phyloP scores from a whole-genome alignment of 2,113 vertebrate species.

The Seriola dumerili region DNA sequence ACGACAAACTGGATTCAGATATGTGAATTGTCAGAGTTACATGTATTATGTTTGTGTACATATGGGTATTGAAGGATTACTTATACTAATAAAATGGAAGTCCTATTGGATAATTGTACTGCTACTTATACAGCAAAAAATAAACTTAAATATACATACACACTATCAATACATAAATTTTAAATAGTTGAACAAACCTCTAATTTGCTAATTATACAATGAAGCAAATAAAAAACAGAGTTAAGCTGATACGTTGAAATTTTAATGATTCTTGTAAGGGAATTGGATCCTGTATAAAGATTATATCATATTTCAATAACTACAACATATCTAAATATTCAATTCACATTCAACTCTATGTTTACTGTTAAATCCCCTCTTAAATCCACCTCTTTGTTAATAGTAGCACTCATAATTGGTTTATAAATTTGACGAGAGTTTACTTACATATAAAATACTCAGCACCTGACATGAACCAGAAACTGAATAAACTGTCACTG shows the following conservation, averaged over 20 bases:
- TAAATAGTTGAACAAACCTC: too few relatives aligned
- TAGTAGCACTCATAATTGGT: background rate
- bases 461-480: background rate
- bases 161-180: background rate
- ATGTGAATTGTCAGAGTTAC: background rate
- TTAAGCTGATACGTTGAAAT: background rate
- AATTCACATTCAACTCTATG: background rate
- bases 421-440: background rate
- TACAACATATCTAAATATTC: background rate
- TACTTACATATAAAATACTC: background rate
- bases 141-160: background rate
- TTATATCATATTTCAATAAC: background rate
- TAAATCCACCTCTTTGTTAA: background rate
- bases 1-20: background rate
- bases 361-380: background rate
- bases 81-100: background rate
- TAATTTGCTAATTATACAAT: background rate
- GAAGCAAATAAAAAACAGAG: background rate
- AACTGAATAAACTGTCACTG: background rate
- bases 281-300: background rate
- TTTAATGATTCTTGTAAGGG: background rate
- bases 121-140: background rate
- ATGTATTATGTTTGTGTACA: background rate
- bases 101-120: background rate
- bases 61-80: background rate